phyloP scores from a whole-genome alignment of 2,888 invertebrate genomes.

The Troglohyphantes excavatus region DNA sequence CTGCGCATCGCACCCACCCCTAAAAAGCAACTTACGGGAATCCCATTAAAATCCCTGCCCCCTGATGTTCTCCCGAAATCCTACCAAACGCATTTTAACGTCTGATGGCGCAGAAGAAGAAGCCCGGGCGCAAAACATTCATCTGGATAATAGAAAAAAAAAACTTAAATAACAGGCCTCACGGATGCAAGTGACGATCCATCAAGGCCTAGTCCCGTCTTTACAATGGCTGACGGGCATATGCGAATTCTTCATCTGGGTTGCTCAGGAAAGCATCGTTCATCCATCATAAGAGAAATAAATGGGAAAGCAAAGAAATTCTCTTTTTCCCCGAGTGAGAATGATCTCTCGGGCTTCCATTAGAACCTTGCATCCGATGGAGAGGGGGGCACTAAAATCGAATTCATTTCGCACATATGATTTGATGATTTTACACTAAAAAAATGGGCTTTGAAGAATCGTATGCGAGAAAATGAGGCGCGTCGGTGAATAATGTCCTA shows the following conservation, averaged over 20 bases:
- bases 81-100: no score
- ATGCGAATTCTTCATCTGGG: neutral
- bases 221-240: neutral
- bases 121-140: neutral
- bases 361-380: neutral
- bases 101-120: no score
- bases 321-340: neutral
- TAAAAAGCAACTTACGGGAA: no score
- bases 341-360: neutral
- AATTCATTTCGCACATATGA: neutral
- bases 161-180: neutral
- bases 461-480: neutral
- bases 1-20: neutral
- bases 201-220: neutral
- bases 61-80: no score
- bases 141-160: neutral
- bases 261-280: neutral
- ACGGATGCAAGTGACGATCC: neutral
- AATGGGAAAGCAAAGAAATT: neutral
- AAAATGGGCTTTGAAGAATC: neutral
- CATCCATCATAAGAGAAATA: slow-evolving; percentile 17
- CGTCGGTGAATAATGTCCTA: neutral
- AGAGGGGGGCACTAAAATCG: neutral
- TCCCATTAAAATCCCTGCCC: neutral
- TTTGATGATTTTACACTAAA: neutral